phyloP scores from a whole-genome alignment of 1,140 invertebrate species.

The Drosophila novamexicana region DNA sequence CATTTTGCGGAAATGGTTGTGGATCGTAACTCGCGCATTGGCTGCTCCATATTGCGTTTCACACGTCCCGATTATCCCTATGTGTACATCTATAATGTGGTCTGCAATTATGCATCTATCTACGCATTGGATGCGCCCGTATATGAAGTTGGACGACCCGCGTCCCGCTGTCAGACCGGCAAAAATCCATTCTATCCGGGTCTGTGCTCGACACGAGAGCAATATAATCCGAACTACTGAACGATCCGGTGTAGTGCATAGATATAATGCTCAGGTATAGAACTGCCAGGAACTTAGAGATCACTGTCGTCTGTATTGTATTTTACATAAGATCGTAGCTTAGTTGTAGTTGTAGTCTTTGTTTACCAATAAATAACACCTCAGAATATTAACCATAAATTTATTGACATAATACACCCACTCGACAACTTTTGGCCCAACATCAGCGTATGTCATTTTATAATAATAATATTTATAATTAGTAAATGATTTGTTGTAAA shows the following conservation, averaged over 20 bases:
- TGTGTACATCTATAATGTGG: slow-evolving; percentile 76
- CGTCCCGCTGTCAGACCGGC: slow-evolving; percentile 67
- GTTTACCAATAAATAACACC: slow-evolving; percentile 44
- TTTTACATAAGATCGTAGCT: slow-evolving; percentile 42
- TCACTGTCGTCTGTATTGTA: slow-evolving; percentile 37
- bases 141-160: slow-evolving; percentile 61
- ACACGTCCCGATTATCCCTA: slow-evolving; percentile 74
- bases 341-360: slow-evolving; percentile 34
- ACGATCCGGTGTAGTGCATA: slow-evolving; percentile 11
- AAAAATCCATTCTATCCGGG: slow-evolving; percentile 77
- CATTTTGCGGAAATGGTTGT: slow-evolving; percentile 82
- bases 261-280: slow-evolving; percentile 48
- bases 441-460: slow-evolving; percentile 24
- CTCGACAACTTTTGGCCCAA: slow-evolving; percentile 20
- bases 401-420: slow-evolving; percentile 29
- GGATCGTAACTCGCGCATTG: slow-evolving; percentile 71
- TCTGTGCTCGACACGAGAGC: slow-evolving; percentile 70
- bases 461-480: slow-evolving; percentile 44
- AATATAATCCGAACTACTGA: slow-evolving; percentile 77
- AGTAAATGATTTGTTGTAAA: slow-evolving; percentile 52
- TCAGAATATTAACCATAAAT: slow-evolving; percentile 34
- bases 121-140: slow-evolving; percentile 72
- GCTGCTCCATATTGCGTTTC: slow-evolving; percentile 75
- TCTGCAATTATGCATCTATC: slow-evolving; percentile 79
- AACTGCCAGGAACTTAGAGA: slow-evolving; percentile 56